Base-by-base conservation (phyloP, 2,797 vertebrate genomes). In the Hypotaenidia philippensis region DNA sequence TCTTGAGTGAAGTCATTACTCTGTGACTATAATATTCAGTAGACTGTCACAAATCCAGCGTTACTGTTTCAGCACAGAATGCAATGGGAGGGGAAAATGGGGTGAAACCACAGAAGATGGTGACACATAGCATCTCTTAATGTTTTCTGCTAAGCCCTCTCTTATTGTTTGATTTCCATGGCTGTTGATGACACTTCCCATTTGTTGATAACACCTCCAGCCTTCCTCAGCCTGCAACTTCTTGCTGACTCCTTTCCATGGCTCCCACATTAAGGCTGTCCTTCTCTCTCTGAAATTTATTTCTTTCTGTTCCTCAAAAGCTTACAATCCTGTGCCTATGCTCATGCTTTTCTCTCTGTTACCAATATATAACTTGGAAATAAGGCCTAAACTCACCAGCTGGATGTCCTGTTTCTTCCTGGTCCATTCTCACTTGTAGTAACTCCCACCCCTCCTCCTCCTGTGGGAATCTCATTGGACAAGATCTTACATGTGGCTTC, bases 401-500 rank as follows among this genome's bases (percentile, higher is more conserved):
- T 56, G 11, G 21, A 36, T 27, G 21, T 3, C 11, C 8, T 66
- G 1, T 56, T 86, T 44, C 45, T 60, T 47, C 20, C 41, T 52
- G 11, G 16, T 65, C 64, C 5, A 5, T 57, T 87, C 31, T 57
- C 16, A 56, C 13, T 32, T 41, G 17, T 1, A 26, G 41, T 34
- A 18, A 31, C 6, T 63, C n/a, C 11, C 12, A 1, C 44, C 6
- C 0, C 1, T 70, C 20, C 21, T 47, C 45, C 17, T 56, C 38
- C 44, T 16, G 1, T 64, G 36, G 16, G 74, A 91, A 53, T 53
- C 32, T 64, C 49, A 49, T n/a, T 36, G 23, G 36, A n/a, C 1
- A 1, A 50, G 11, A 5, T 49, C 19, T 77, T 77, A 49, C 13
- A 27, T 2, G 0, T 52, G 32, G 13, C n/a, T 71, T 89, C 26